A percentile compares a stretch with the other conserved stretches of the same genome.
Conservation (phyloP, 2,113 vertebrate genomes). For the Regulus satrapa region DNA sequence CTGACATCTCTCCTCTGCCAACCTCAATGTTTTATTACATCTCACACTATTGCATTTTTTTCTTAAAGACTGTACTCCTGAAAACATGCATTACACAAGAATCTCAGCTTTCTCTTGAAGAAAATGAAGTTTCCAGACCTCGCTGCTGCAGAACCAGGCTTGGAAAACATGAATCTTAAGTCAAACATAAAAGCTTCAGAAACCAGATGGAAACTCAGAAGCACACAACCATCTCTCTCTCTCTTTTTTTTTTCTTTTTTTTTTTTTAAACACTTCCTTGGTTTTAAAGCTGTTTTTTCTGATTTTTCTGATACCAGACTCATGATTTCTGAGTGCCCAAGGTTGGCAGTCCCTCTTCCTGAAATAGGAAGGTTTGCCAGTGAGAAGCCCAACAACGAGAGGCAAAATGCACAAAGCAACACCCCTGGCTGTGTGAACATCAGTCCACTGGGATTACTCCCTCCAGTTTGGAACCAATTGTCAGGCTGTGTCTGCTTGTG, state of each 20-base stretch:
- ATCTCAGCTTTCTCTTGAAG: background rate
- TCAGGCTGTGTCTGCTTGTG: background rate
- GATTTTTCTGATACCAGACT: background rate
- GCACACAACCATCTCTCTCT: background rate
- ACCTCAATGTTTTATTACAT: background rate
- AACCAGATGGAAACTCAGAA: background rate
- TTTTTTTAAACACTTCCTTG: background rate
- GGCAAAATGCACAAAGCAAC: background rate
- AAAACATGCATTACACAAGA: background rate
- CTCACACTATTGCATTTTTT: background rate
- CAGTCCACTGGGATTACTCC: background rate
- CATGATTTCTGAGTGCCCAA: background rate
- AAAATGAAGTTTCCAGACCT: slow-evolving; percentile 35
- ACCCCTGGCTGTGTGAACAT: background rate
- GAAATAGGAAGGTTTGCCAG: background rate
- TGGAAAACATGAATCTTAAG: slow-evolving; percentile 8
- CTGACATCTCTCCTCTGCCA: background rate
- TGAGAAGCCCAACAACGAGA: accelerated
- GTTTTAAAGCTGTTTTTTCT: background rate
- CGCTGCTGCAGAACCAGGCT: background rate
- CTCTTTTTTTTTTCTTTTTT: too few species aligned
- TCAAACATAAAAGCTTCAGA: background rate
- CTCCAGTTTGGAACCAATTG: background rate
- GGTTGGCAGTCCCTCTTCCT: background rate
- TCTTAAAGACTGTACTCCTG: background rate